phyloP scores from a whole-genome alignment of 2,113 vertebrate species.

The Rhinoptilus africanus region DNA sequence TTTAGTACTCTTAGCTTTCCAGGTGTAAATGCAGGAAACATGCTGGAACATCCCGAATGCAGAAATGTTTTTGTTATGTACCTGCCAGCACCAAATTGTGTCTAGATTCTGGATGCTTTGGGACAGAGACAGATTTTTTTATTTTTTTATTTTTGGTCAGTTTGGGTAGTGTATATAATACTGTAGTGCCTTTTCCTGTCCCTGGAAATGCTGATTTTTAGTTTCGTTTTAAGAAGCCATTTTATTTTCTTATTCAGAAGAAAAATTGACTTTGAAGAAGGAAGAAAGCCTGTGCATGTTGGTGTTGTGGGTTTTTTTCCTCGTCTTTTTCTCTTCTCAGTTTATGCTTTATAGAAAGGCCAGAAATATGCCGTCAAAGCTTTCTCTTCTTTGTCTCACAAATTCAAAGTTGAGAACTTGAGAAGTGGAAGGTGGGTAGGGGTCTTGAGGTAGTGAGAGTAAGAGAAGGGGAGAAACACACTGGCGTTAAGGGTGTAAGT shows the following conservation, averaged over 20 bases:
- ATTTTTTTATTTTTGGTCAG: neutral
- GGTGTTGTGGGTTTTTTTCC: neutral
- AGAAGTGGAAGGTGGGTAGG: neutral
- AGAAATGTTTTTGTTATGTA: neutral
- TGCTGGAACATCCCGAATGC: neutral
- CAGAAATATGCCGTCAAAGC: neutral
- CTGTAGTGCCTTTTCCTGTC: neutral
- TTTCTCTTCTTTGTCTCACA: neutral
- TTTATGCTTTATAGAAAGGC: neutral
- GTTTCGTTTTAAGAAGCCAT: neutral
- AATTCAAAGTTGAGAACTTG: neutral
- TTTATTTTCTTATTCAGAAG: neutral
- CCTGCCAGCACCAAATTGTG: neutral
- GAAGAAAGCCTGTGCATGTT: neutral
- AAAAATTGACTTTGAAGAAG: neutral
- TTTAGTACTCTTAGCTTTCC: neutral
- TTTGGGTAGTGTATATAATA: neutral
- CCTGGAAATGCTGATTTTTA: neutral
- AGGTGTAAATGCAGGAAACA: neutral
- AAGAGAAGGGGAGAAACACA: neutral
- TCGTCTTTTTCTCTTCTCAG: too few relatives aligned
- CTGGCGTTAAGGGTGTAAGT: neutral
- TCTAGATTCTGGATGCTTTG: slow-evolving; percentile 8
- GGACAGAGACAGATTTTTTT: neutral
- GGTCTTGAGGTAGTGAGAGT: neutral